Conservation (phyloP, 2,888 invertebrate genomes). For the Abscondita cerata region DNA sequence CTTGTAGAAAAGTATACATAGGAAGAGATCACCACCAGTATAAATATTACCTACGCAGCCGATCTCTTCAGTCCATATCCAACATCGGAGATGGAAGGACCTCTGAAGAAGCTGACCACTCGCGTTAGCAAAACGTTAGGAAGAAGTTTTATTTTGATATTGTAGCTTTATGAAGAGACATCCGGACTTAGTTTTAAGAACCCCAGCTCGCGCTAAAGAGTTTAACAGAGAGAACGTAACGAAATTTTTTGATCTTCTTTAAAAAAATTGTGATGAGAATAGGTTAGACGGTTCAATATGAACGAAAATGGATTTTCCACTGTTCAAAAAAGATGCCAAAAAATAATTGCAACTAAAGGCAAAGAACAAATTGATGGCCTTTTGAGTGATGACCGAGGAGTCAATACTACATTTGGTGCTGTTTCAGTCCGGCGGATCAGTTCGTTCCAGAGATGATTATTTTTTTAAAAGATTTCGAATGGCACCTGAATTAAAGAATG, state of each 20-base stretch:
- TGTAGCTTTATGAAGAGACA: too few relatives aligned
- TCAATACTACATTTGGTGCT: conserved; percentile 39
- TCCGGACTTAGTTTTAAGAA: too few relatives aligned
- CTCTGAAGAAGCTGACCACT: too few relatives aligned
- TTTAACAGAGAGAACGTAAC: too few relatives aligned
- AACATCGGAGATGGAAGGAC: too few relatives aligned
- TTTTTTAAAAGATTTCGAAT: conserved; percentile 35
- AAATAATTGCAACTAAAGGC: conserved; percentile 34
- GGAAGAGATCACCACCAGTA: too few relatives aligned
- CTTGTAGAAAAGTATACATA: too few relatives aligned
- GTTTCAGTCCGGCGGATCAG: conserved; percentile 13
- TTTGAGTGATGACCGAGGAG: conserved; percentile 39
- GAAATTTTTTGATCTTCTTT: conserved; percentile 28
- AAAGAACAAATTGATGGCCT: conserved; percentile 36
- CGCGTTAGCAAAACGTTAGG: too few relatives aligned
- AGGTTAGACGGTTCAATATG: background rate
- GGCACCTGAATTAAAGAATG: conserved; percentile 22
- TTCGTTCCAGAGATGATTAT: conserved; percentile 6
- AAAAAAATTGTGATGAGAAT: conserved; percentile 31
- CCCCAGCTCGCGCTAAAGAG: too few relatives aligned
- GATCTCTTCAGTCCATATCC: too few relatives aligned
- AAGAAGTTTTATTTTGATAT: too few relatives aligned
- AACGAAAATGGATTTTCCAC: conserved; percentile 27
- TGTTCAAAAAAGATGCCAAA: conserved; percentile 33
- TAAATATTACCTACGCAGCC: too few relatives aligned